Evolutionary conservation across 1,140 invertebrate genomes (phyloP).

Genomic region (Trinorchestia longiramus): DNA sequence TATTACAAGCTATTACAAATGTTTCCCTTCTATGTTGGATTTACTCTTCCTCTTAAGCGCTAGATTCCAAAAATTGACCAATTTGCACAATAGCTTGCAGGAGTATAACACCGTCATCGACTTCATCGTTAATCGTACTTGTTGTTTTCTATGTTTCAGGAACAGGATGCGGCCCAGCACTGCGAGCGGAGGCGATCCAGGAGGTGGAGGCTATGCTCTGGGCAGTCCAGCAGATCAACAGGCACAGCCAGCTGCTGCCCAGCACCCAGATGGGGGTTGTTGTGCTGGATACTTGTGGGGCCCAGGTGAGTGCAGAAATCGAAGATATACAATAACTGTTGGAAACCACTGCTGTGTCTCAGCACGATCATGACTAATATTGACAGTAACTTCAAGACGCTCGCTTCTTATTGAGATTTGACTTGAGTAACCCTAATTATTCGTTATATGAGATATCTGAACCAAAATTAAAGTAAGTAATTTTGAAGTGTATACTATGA

Average conservation of each 20-base stretch:
- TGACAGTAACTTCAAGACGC: neutral
- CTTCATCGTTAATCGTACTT: neutral
- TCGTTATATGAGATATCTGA: no score
- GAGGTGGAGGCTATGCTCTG: slow-evolving; percentile 72
- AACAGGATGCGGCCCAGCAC: slow-evolving; percentile 58
- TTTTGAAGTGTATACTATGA: no score
- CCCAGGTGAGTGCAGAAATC: slow-evolving; percentile 63
- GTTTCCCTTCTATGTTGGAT: neutral
- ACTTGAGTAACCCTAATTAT: no score
- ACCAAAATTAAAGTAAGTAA: no score
- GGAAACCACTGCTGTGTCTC: no score
- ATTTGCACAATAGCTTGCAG: neutral
- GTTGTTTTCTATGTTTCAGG: slow-evolving; percentile 51
- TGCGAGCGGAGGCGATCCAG: slow-evolving; percentile 69
- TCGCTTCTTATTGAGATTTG: neutral
- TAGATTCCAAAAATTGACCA: neutral
- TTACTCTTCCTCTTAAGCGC: neutral
- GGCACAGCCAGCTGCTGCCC: slow-evolving; percentile 68
- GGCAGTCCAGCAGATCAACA: slow-evolving; percentile 72
- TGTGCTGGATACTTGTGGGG: slow-evolving; percentile 69
- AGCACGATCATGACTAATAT: neutral
- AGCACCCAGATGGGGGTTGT: slow-evolving; percentile 68
- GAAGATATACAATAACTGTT: neutral
- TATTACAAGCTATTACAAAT: neutral
- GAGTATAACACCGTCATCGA: neutral